phyloP scores from a whole-genome alignment of 2,797 vertebrate species.

The Melanotaenia nigrans region DNA sequence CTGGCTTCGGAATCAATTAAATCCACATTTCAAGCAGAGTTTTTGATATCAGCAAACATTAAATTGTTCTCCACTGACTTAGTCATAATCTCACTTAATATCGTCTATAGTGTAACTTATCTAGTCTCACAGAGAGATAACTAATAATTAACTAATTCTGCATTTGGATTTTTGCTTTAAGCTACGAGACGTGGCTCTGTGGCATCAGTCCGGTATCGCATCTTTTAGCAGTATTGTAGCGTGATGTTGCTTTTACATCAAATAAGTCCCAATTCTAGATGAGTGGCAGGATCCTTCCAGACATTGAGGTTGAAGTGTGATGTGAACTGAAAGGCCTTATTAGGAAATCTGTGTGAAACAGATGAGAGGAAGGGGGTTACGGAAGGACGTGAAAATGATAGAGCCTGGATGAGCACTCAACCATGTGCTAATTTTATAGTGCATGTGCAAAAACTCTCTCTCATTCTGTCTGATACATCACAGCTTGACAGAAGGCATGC shows the following conservation, averaged over 20 bases:
- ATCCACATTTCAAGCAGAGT: no score
- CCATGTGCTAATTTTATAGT: conserved; percentile 26
- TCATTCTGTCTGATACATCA: conserved; percentile 48
- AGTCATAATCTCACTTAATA: no score
- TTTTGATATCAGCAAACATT: no score
- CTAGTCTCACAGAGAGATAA: no score
- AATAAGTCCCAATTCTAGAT: neutral
- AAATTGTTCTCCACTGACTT: no score
- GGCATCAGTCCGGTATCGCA: no score
- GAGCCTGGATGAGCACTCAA: conserved; percentile 40
- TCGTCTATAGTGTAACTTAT: no score
- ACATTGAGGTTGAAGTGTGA: conserved; percentile 22
- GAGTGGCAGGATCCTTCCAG: conserved; percentile 7
- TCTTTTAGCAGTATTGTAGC: neutral
- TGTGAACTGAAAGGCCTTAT: conserved; percentile 35
- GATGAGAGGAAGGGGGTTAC: conserved; percentile 22
- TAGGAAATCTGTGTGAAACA: conserved; percentile 40
- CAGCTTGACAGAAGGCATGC: conserved; percentile 38
- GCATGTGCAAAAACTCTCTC: conserved; percentile 19
- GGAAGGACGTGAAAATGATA: conserved; percentile 24
- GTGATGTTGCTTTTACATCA: neutral
- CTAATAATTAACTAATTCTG: no score
- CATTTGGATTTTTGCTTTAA: no score
- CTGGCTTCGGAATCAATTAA: no score
- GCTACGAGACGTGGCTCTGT: no score